Evolutionary conservation across 2,888 invertebrate species (phyloP).

Genomic region (Scrobipalpa costella): DNA sequence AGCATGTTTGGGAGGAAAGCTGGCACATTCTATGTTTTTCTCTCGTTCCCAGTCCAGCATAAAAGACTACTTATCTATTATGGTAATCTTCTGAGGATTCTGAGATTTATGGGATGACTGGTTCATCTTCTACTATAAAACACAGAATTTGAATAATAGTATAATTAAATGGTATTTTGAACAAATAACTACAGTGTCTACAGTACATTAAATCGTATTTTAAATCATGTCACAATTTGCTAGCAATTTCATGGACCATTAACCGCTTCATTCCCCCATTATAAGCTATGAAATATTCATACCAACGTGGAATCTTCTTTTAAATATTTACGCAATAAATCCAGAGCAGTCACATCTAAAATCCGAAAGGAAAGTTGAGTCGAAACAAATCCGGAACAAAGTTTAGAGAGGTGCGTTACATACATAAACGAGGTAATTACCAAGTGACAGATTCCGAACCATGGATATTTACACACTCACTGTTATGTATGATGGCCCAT

Average conservation of each 20-base stretch:
- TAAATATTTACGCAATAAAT: slow-evolving; percentile 5
- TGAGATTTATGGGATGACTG: neutral
- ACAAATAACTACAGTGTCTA: too few relatives aligned
- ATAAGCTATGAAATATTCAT: slow-evolving; percentile 5
- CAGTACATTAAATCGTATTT: too few relatives aligned
- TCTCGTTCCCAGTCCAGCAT: too few relatives aligned
- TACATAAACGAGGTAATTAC: slow-evolving; percentile 1
- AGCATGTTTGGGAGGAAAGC: too few relatives aligned
- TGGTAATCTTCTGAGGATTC: neutral
- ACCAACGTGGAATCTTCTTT: neutral
- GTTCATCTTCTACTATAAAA: too few relatives aligned
- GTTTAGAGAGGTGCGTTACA: neutral
- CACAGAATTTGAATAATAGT: too few relatives aligned
- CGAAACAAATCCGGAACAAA: neutral
- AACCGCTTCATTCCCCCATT: neutral
- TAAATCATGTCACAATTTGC: neutral
- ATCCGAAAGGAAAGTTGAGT: neutral
- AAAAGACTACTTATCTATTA: too few relatives aligned
- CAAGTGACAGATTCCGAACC: slow-evolving; percentile 9
- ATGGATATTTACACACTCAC: slow-evolving; percentile 8
- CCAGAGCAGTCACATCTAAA: neutral
- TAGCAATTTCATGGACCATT: slow-evolving; percentile 2
- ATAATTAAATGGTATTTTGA: too few relatives aligned
- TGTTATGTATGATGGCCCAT: neutral
- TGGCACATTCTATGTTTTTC: too few relatives aligned